Percentiles rank a stretch among this genome's conserved stretches.
Conservation (phyloP, 2,888 invertebrate species). For the Phaonia tiefii region DNA sequence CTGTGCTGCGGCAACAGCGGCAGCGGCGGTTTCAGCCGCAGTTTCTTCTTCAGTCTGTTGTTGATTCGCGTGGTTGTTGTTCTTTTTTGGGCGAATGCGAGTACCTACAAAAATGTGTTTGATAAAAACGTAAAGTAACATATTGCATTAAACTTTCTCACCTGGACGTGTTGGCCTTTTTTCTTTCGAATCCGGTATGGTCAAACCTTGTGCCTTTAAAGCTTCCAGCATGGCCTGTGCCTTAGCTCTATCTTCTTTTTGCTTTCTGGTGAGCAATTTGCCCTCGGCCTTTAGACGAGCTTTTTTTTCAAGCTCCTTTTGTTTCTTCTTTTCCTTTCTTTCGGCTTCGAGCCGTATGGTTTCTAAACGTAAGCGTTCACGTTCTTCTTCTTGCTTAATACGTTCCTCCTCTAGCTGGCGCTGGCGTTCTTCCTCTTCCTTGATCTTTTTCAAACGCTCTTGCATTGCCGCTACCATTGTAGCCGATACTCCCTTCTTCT, state of each 20-base stretch:
- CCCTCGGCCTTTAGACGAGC: constrained; percentile 98
- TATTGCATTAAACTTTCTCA: constrained; percentile 51
- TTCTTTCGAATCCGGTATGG: constrained; percentile 87
- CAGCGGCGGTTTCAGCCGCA: constrained; percentile 74
- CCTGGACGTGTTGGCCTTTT: constrained; percentile 83
- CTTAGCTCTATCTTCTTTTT: constrained; percentile 93
- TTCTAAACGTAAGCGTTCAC: constrained; percentile 87
- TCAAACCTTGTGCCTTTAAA: constrained; percentile 93
- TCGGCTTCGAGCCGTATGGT: constrained; percentile 91
- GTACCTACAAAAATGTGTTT: constrained; percentile 83
- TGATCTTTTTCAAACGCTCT: constrained; percentile 92
- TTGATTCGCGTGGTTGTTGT: constrained; percentile 82
- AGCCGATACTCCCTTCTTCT: constrained; percentile 88
- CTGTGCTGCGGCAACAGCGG: constrained; percentile 69
- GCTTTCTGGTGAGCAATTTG: constrained; percentile 94
- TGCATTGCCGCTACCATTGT: constrained; percentile 95
- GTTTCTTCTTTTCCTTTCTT: constrained; percentile 92
- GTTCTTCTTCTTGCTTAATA: constrained; percentile 87
- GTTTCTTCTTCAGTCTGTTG: constrained; percentile 74
- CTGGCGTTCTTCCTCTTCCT: constrained; percentile 92
- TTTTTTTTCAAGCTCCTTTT: constrained; percentile 95
- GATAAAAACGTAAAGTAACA: not conserved
- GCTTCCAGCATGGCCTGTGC: constrained; percentile 94
- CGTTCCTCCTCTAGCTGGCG: constrained; percentile 90
- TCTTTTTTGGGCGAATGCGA: constrained; percentile 86